Conservation (phyloP, 2,888 invertebrate species). For the Octodonta nipae region DNA sequence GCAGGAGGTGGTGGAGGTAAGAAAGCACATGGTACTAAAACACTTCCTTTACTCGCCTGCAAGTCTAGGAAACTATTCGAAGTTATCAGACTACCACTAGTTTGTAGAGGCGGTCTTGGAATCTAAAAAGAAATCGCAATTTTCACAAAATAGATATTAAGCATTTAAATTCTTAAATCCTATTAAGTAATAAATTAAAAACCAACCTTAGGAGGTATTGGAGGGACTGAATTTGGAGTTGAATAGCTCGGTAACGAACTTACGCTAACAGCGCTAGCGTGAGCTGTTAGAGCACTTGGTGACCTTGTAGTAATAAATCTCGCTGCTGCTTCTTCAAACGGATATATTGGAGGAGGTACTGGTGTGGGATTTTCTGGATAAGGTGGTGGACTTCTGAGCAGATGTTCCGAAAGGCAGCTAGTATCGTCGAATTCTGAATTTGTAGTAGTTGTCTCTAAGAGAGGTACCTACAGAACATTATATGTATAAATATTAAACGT, state of each 20-base stretch:
- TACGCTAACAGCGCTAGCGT: slow-evolving; percentile 53
- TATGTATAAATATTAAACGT: too few relatives aligned
- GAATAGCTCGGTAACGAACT: slow-evolving; percentile 48
- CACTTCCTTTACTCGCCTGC: slow-evolving; percentile 41
- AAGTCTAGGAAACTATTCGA: slow-evolving; percentile 51
- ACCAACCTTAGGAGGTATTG: slow-evolving; percentile 35
- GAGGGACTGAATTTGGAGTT: slow-evolving; percentile 36
- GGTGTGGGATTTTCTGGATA: slow-evolving; percentile 41
- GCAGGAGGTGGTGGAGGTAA: slow-evolving; percentile 53
- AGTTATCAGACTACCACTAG: slow-evolving; percentile 23
- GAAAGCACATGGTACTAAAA: slow-evolving; percentile 38
- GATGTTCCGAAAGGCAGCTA: slow-evolving; percentile 23
- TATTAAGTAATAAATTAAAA: too few relatives aligned
- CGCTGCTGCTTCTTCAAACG: slow-evolving; percentile 58
- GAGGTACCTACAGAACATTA: too few relatives aligned
- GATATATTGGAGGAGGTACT: slow-evolving; percentile 46
- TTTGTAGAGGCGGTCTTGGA: slow-evolving; percentile 40
- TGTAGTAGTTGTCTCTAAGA: too few relatives aligned
- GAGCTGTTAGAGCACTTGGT: slow-evolving; percentile 63
- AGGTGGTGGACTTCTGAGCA: slow-evolving; percentile 51
- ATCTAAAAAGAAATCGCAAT: slow-evolving; percentile 36
- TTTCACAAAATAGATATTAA: too few relatives aligned
- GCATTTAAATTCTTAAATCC: too few relatives aligned
- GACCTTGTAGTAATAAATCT: slow-evolving; percentile 65
- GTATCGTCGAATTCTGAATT: slow-evolving; percentile 24